These are phyloP conservation scores for Epirrita christyi DNA, from an alignment of 2,888 invertebrate species.

Conservation along the genomic window DNA sequence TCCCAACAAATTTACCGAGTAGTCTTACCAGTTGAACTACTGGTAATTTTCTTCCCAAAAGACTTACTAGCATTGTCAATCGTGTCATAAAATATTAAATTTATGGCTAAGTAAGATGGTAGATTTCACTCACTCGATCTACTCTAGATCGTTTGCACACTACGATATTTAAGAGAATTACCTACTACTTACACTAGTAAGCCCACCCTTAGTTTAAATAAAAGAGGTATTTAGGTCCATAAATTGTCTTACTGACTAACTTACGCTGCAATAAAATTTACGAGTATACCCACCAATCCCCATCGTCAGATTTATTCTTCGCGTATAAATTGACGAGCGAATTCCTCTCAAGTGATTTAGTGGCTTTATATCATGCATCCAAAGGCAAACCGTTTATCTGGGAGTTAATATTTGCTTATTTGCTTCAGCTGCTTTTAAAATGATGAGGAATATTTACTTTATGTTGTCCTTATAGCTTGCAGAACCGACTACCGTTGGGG, in stretches of 20 bases:
- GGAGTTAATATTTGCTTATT: slow-evolving; percentile 15
- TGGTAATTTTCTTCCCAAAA: too few relatives aligned
- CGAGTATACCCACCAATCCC: slow-evolving; percentile 35
- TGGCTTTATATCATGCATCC: slow-evolving; percentile 32
- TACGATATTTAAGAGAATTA: too few relatives aligned
- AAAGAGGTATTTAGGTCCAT: background rate
- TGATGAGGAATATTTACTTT: slow-evolving; percentile 10
- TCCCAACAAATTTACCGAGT: too few relatives aligned
- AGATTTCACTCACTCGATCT: too few relatives aligned
- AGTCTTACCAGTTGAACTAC: too few relatives aligned
- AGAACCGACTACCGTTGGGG: too few relatives aligned
- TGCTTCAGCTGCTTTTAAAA: background rate
- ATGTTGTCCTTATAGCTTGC: background rate
- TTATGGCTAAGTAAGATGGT: too few relatives aligned
- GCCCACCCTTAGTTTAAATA: too few relatives aligned
- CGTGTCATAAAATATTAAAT: too few relatives aligned
- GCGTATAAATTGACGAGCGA: slow-evolving; percentile 71
- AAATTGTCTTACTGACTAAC: slow-evolving; percentile 14
- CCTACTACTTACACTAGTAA: too few relatives aligned
- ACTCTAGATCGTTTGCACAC: too few relatives aligned
- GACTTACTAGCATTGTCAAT: too few relatives aligned
- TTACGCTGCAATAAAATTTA: slow-evolving; percentile 38
- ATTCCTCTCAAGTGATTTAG: slow-evolving; percentile 65
- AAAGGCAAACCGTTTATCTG: slow-evolving; percentile 20
- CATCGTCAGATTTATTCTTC: slow-evolving; percentile 65